Base-by-base conservation (phyloP, 1,140 invertebrate genomes). In the Brachionus rotundiformis region DNA sequence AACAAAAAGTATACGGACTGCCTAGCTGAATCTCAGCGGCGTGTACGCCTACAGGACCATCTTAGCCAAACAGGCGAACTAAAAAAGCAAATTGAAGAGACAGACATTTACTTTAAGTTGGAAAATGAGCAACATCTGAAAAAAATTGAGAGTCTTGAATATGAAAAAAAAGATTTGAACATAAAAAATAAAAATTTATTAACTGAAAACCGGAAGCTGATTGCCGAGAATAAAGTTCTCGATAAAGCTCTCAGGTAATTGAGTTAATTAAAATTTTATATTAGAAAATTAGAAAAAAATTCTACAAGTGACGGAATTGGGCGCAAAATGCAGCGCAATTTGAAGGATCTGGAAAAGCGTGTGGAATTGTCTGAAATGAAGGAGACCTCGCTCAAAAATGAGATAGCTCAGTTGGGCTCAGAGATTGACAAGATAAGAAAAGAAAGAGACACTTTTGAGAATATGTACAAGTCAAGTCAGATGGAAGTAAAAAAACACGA, bases 221-320 rank as follows among this genome's bases (percentile, higher is more conserved):
- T 59, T 10, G 76, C 76, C 4, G 76, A 79, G 47, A 79, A 79
- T 59, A 8, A 79, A 79, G 76, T 79, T 33, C 19, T 79, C 13
- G 76, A 79, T 25, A 54, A 79, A 59, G 76, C 76, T 10, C 33
- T 79, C 6, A 59, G 59, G 75, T 77, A 77, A 49, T 8, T 29
- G 1, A 25, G n/a, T 77, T 16, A 5, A 23, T 5, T 75, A 41
- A 23, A n/a, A 36, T 39, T 39, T 75, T 41, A 16, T n/a, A n/a
- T n/a, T n/a, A 75, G 23, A 6, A 7, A 75, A 75, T n/a, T 10
- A 44, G 6, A 65, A 65, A 41, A 75, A 39, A 23, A 41, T 75
- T 16, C 0, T 39, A n/a, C 23, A 36, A 77, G 75, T 59, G 76
- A 79, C 36, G 76, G 76, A 59, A 54, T 79, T 19, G 76, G 76